phyloP scores from a whole-genome alignment of 2,888 invertebrate genomes.

The Cataglyphis albicans region DNA sequence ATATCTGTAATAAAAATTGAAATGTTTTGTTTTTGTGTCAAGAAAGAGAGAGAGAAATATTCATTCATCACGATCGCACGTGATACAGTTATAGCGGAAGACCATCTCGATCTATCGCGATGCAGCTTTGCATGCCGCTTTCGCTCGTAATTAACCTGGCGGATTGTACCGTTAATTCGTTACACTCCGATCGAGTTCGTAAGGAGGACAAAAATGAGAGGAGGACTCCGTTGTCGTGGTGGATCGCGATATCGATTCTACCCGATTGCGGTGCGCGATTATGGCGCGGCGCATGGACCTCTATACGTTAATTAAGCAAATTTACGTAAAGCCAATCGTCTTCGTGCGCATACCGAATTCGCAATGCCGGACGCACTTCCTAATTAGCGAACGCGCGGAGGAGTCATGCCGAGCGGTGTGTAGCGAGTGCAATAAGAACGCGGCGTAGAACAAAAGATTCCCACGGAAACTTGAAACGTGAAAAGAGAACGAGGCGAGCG shows the following conservation, averaged over 20 bases:
- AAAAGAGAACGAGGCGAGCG: constrained; percentile 29
- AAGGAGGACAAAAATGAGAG: constrained; percentile 39
- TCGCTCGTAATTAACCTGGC: constrained; percentile 78
- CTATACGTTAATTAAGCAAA: constrained; percentile 76
- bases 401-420: constrained; percentile 36
- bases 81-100: constrained; percentile 19
- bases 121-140: constrained; percentile 64
- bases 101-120: constrained; percentile 53
- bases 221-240: constrained; percentile 53
- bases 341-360: constrained; percentile 32
- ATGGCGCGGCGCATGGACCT: constrained; percentile 43
- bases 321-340: constrained; percentile 58
- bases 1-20: background rate
- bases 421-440: constrained; percentile 2
- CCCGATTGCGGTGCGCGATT: constrained; percentile 74
- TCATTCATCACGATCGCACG: background rate
- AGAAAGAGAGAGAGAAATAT: background rate
- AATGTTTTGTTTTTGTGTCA: background rate
- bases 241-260: constrained; percentile 72
- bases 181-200: constrained; percentile 4
- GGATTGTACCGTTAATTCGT: constrained; percentile 72
- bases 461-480: constrained; percentile 55
- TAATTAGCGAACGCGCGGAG: constrained; percentile 65
- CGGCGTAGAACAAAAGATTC: constrained; percentile 46
- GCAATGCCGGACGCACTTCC: constrained; percentile 52